Conservation (phyloP, 2,888 invertebrate species). For the Copidosoma aretas region DNA sequence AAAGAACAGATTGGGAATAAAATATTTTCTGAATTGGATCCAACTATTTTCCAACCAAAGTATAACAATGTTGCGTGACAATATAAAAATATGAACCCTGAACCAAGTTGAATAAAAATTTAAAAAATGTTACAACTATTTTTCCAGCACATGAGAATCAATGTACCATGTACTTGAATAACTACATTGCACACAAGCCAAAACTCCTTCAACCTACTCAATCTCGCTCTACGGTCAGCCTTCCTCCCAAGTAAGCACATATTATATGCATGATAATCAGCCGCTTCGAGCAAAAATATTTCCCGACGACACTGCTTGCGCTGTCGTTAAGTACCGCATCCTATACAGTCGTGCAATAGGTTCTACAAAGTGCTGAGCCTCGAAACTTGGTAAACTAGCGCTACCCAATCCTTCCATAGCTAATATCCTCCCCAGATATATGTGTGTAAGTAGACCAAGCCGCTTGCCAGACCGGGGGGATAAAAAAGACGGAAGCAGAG, state of each 20-base stretch:
- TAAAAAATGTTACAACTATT: too few species aligned
- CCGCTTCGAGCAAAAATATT: background rate
- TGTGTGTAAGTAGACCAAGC: too few species aligned
- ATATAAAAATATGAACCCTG: too few species aligned
- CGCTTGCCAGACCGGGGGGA: background rate
- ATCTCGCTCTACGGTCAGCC: background rate
- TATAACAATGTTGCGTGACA: too few species aligned
- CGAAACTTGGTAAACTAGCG: background rate
- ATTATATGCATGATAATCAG: background rate
- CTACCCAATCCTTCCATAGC: background rate
- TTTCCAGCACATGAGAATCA: too few species aligned
- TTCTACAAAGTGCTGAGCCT: background rate
- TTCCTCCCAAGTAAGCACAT: background rate
- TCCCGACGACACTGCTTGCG: background rate
- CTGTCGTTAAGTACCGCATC: background rate
- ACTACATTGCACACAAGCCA: too few species aligned
- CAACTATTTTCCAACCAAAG: too few species aligned
- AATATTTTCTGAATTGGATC: too few species aligned
- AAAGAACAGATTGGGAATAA: too few species aligned
- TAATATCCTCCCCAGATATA: background rate
- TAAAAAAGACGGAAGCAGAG: slow-evolving; percentile 3
- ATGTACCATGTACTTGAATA: too few species aligned
- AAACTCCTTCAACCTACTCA: too few species aligned
- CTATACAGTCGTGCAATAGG: background rate
- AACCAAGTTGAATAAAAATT: too few species aligned